Base-by-base conservation (phyloP, 2,797 vertebrate species). In the Sternotherus odoratus region DNA sequence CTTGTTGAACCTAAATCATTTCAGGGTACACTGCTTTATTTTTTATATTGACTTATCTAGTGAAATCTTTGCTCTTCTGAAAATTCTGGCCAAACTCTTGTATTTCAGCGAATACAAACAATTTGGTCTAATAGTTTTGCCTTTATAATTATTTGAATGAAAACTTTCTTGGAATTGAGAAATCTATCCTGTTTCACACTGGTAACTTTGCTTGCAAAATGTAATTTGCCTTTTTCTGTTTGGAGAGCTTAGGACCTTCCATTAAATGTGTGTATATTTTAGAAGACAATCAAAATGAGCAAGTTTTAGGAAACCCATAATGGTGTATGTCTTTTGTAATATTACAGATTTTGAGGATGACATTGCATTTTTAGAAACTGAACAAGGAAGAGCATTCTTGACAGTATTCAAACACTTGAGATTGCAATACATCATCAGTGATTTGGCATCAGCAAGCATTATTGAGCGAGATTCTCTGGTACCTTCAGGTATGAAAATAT, bases 361-460 rank as follows among this genome's bases (percentile, higher is more conserved):
- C 13, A 78, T 98, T 78, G 97, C 99, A 0, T 99, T 99, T 95
- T 97, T 99, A 96, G 98, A 98, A 92, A 98, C 98, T 0, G 99
- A 99, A 15, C 99, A 99, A 39, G 99, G 99, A 0, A 97, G 39
- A 0, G 87, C 96, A 0, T 99, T 99, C 95, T 80, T 97, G 83
- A 96, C 98, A 0, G 99, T 99, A 60, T 99, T 99, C 95, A 97
- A 97, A 50, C 98, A 99, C 57, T 95, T 99, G 82, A 98, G 99
- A 57, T 97, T 99, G n/a, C 99, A 99, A 95, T 99, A 99, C 63
- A 99, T 99, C 96, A 98, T 99, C 98, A 99, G 99, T n/a, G 99
- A 99, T 96, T 97, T 99, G 90, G 99, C 99, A 1, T 99, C 99
- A 0, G 99, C 99, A 66, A 99, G 98, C 50, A 99, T 99, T 86